Conservation (phyloP, 2,888 invertebrate species). For the Erebia palarica region DNA sequence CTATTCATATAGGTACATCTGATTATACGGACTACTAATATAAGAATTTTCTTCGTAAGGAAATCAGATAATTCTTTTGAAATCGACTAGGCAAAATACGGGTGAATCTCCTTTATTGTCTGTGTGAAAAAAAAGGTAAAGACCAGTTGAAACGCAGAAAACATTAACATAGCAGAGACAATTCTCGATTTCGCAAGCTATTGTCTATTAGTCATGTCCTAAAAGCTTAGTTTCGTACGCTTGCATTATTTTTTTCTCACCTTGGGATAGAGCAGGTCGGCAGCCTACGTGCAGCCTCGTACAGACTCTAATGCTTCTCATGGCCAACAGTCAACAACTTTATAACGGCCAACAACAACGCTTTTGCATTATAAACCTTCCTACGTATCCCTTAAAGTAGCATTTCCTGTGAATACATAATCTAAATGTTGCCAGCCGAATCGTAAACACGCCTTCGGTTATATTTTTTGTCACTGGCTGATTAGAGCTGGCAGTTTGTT, state of each 20-base stretch:
- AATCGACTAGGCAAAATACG: no score
- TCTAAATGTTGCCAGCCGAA: constrained; percentile 26
- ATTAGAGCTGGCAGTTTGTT: constrained; percentile 48
- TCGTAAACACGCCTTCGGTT: constrained; percentile 40
- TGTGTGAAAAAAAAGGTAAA: constrained; percentile 8
- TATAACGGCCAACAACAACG: constrained; percentile 51
- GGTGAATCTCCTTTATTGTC: not conserved
- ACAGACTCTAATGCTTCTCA: constrained; percentile 66
- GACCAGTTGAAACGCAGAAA: not conserved
- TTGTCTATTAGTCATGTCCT: constrained; percentile 76
- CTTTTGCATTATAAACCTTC: constrained; percentile 30
- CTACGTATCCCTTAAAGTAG: not conserved
- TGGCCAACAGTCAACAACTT: constrained; percentile 55
- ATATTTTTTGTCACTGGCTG: constrained; percentile 40
- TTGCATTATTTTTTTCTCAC: constrained; percentile 66
- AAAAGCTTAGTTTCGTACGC: constrained; percentile 52
- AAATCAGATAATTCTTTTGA: no score
- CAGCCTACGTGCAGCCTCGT: constrained; percentile 73
- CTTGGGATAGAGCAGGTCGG: constrained; percentile 43
- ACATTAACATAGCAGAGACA: constrained; percentile 27
- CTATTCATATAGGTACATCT: no score
- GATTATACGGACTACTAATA: no score
- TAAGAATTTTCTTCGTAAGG: no score
- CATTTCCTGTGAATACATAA: not conserved
- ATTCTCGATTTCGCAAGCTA: constrained; percentile 53